A percentile compares a stretch with the other conserved stretches of the same genome.
Conservation (phyloP, 1,140 invertebrate species). For the Drosophila rhopaloa region DNA sequence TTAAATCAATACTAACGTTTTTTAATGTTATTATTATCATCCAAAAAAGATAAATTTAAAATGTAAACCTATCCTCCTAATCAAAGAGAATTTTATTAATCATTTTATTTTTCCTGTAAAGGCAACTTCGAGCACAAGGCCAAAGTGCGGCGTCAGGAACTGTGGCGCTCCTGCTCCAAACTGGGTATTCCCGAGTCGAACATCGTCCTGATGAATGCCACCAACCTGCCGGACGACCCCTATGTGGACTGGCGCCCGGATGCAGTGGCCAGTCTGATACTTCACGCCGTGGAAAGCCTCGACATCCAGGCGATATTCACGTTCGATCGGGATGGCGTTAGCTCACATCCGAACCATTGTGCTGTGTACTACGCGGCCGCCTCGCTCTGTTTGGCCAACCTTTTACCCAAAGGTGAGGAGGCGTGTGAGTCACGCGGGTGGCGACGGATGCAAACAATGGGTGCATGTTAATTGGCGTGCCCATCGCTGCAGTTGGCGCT, state of each 20-base stretch:
- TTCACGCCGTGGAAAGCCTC: slow-evolving; percentile 89
- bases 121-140: slow-evolving; percentile 91
- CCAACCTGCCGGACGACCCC: slow-evolving; percentile 91
- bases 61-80: too few relatives aligned
- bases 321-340: slow-evolving; percentile 96
- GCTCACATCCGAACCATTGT: slow-evolving; percentile 95
- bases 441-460: slow-evolving; percentile 41
- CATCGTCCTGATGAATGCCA: slow-evolving; percentile 89
- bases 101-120: slow-evolving; percentile 72
- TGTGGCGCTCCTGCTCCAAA: slow-evolving; percentile 90
- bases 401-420: slow-evolving; percentile 88
- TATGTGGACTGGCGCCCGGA: slow-evolving; percentile 90
- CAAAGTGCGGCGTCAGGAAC: slow-evolving; percentile 89
- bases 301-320: slow-evolving; percentile 94
- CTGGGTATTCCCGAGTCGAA: slow-evolving; percentile 92
- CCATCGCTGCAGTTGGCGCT: slow-evolving; percentile 57
- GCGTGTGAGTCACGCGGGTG: slow-evolving; percentile 47
- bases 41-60: too few relatives aligned
- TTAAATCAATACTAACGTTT: too few relatives aligned
- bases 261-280: slow-evolving; percentile 89
- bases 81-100: neutral
- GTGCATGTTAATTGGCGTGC: slow-evolving; percentile 73
- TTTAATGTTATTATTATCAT: too few relatives aligned
- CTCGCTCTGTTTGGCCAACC: slow-evolving; percentile 90
- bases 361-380: slow-evolving; percentile 92